Evolutionary conservation across 1,140 invertebrate genomes (phyloP), one percentile per base, ranked within the genome.

Genomic region (Drosophila saltans): DNA sequence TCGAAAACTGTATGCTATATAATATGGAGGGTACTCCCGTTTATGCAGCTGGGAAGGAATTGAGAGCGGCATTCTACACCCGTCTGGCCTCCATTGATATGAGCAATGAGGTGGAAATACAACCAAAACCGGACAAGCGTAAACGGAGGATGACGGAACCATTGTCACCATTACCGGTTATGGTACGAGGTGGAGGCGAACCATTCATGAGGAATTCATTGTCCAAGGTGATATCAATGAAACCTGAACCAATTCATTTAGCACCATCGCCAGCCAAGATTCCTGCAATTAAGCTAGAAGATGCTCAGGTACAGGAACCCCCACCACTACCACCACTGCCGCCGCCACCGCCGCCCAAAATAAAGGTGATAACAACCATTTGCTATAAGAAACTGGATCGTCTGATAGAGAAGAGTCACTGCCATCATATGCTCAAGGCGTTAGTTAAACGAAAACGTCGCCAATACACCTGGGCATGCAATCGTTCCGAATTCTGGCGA

Each of bases 1-100:
- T 78, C 24, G 45, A 68, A 1, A 78, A 78, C 59, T 78, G 73
- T 48, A 33, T 41, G 21, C 6, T 21, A 0, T 78, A 62, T 24
- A 76, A 76, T 28, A 2, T 56, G 24, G 40, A 64, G 60, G 69
- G 64, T 0, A 39, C 73, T 0, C 39, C 41, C 2, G 76, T 78
- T 0, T 4, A 57, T n/a, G 1, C n/a, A 9, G 73, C 56, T 1
- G 73, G 73, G 16, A 52, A 43, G 56, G 40, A 64, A 3, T 28
- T 78, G n/a, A 24, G 16, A 16, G 21, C 8, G 0, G n/a, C 21
- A 2, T 78, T 65, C 33, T 30, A 61, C 10, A 30, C 4, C 1
- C 64, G 45, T 0, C 9, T 78, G 52, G 30, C 39, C 6, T n/a
- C 30, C 0, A 21, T 78, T 0, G 73, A 78, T 9, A 9, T 68